A percentile compares a stretch with the other conserved stretches of the same genome.
Evolutionary conservation across 2,113 vertebrate species (phyloP).

Genomic region (Oplegnathus fasciatus): DNA sequence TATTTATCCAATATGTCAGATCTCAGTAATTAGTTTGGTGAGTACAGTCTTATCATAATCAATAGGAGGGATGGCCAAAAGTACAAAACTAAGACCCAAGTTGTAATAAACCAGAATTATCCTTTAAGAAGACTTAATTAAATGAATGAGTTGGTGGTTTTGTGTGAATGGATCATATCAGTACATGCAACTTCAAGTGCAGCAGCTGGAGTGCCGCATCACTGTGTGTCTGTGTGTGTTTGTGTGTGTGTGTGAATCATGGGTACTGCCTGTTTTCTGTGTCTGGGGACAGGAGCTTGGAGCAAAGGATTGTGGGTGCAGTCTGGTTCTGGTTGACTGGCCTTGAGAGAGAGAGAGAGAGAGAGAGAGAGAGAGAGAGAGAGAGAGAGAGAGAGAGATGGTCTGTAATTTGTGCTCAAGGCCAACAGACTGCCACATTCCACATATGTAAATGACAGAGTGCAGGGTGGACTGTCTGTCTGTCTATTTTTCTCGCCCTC

Average conservation of each 20-base stretch:
- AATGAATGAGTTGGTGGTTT: conserved; percentile 43
- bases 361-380: conserved; percentile 19
- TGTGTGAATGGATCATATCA: conserved; percentile 34
- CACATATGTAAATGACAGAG: conserved; percentile 80
- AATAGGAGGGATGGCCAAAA: no score
- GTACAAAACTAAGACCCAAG: no score
- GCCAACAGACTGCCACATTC: conserved; percentile 75
- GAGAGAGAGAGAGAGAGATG: conserved; percentile 24
- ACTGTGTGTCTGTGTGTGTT: background rate
- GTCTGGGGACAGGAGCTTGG: conserved; percentile 50
- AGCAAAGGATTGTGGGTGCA: conserved; percentile 69
- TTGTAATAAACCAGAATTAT: no score
- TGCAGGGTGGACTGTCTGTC: conserved; percentile 32
- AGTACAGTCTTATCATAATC: no score
- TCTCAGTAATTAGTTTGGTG: no score
- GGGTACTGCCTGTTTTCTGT: conserved; percentile 34
- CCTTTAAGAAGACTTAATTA: no score
- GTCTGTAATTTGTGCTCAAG: conserved; percentile 68
- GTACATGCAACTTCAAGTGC: conserved; percentile 19
- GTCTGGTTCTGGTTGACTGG: conserved; percentile 70
- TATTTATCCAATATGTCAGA: no score
- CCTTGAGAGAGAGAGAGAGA: conserved; percentile 31
- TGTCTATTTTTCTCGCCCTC: conserved; percentile 18
- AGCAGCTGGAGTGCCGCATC: conserved; percentile 3
- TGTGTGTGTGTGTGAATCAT: background rate